A percentile compares a stretch with the other conserved stretches of the same genome.
Evolutionary conservation across 2,888 invertebrate genomes (phyloP).

Genomic region (Dicyrtomina minuta): DNA sequence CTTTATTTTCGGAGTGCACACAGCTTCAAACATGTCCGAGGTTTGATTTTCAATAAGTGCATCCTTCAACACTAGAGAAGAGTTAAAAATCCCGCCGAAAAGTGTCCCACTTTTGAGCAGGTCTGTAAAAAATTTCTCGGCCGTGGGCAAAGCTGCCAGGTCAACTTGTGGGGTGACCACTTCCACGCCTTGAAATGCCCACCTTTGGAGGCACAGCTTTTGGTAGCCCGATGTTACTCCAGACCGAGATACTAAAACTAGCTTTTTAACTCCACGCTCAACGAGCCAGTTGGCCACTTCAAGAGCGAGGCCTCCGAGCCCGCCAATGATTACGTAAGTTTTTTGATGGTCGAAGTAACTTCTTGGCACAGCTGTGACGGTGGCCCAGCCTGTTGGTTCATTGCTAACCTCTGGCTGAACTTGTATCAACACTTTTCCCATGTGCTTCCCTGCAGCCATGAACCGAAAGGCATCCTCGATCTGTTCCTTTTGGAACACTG

Average conservation of each 20-base stretch:
- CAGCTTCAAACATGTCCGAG: constrained; percentile 67
- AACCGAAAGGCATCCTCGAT: constrained; percentile 73
- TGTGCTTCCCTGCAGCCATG: constrained; percentile 67
- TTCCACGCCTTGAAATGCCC: too few species aligned
- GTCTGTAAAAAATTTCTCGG: constrained; percentile 12
- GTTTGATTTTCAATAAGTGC: constrained; percentile 64
- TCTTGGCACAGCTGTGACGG: constrained; percentile 58
- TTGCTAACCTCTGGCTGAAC: constrained; percentile 57
- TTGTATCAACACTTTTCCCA: too few species aligned
- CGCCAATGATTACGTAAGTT: constrained; percentile 60
- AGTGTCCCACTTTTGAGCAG: constrained; percentile 66
- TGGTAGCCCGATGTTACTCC: too few species aligned
- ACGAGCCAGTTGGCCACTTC: constrained; percentile 33
- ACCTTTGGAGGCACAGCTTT: too few species aligned
- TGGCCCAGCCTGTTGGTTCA: constrained; percentile 51
- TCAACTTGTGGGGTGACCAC: too few species aligned
- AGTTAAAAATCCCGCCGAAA: constrained; percentile 86
- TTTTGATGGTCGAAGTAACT: constrained; percentile 62
- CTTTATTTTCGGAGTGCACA: too few species aligned
- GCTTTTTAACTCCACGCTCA: constrained; percentile 30
- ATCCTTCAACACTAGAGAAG: constrained; percentile 66
- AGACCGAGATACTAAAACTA: too few species aligned
- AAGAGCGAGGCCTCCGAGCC: too few species aligned
- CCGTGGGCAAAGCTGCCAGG: constrained; percentile 10
- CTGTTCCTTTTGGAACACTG: constrained; percentile 66